These are phyloP conservation scores for Aphidius ervi DNA, from an alignment of 1,140 invertebrate genomes.

Conservation along the genomic window DNA sequence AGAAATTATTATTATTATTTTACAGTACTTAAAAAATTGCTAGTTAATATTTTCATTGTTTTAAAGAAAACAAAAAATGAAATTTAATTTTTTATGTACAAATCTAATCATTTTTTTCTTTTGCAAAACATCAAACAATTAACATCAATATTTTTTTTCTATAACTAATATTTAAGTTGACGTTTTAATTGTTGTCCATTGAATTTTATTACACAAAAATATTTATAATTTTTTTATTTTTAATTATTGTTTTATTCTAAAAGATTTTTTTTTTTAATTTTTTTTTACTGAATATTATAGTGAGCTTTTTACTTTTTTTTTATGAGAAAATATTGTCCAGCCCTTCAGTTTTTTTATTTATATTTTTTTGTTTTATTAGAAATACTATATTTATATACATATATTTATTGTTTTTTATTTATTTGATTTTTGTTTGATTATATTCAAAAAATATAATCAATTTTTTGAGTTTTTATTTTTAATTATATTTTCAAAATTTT, in stretches of 20 bases:
- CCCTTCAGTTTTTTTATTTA: slow-evolving; percentile 19
- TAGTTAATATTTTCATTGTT: too few species aligned
- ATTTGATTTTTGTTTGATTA: neutral
- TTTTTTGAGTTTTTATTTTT: neutral
- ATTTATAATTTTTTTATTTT: slow-evolving; percentile 19
- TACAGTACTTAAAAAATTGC: too few species aligned
- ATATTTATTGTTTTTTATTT: slow-evolving; percentile 4
- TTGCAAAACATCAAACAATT: slow-evolving; percentile 40
- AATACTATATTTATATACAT: slow-evolving; percentile 4
- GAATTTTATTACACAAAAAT: slow-evolving; percentile 23
- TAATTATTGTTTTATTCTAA: neutral
- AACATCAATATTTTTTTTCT: slow-evolving; percentile 35
- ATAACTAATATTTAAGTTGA: slow-evolving; percentile 11
- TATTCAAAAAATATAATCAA: neutral
- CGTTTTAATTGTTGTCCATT: slow-evolving; percentile 10
- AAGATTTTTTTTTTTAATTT: too few species aligned
- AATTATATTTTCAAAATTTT: slow-evolving; percentile 26
- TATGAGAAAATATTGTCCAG: slow-evolving; percentile 33
- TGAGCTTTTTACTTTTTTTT: neutral
- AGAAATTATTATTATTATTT: too few species aligned
- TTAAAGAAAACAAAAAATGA: neutral
- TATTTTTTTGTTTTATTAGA: slow-evolving; percentile 11
- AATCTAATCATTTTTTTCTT: slow-evolving; percentile 11
- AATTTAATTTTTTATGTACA: slow-evolving; percentile 9
- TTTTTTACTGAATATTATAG: too few species aligned